A percentile compares a stretch with the other conserved stretches of the same genome.
phyloP scores from a whole-genome alignment of 1,140 invertebrate genomes.

The Chrysopa pallens region DNA sequence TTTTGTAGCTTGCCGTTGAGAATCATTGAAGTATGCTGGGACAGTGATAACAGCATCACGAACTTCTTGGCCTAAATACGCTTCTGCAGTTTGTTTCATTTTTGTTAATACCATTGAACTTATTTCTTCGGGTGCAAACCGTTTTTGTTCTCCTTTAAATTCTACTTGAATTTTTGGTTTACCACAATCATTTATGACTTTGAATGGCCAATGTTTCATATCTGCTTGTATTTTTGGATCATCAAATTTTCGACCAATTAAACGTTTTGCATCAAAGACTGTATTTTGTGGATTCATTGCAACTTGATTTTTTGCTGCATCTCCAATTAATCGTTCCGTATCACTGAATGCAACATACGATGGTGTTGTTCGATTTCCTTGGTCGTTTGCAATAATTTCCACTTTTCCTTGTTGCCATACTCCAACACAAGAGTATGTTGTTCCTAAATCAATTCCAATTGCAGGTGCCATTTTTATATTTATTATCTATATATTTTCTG shows the following conservation, averaged over 20 bases:
- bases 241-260: conserved; percentile 59
- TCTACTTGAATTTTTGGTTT: conserved; percentile 63
- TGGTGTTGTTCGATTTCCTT: conserved; percentile 82
- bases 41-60: conserved; percentile 50
- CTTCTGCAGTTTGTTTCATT: conserved; percentile 40
- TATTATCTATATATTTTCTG: too few relatives aligned
- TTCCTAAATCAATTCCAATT: conserved; percentile 53
- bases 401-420: conserved; percentile 74
- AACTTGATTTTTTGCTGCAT: conserved; percentile 36
- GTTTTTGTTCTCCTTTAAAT: conserved; percentile 57
- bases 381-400: conserved; percentile 66
- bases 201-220: conserved; percentile 67
- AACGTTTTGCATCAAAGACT: conserved; percentile 65
- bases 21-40: conserved; percentile 30
- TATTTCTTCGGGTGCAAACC: conserved; percentile 69
- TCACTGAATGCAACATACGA: conserved; percentile 81
- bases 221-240: conserved; percentile 58
- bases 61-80: conserved; percentile 32
- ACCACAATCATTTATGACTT: conserved; percentile 41
- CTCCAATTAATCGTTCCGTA: conserved; percentile 53
- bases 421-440: conserved; percentile 64
- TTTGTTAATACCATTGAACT: conserved; percentile 48
- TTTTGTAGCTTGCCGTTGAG: conserved; percentile 26
- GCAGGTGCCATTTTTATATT: conserved; percentile 17
- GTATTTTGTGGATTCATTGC: conserved; percentile 77